Percentiles rank a stretch among this genome's conserved stretches.
These are phyloP conservation scores for Stenurella melanura DNA, from an alignment of 2,888 invertebrate species.

Conservation along the genomic window DNA sequence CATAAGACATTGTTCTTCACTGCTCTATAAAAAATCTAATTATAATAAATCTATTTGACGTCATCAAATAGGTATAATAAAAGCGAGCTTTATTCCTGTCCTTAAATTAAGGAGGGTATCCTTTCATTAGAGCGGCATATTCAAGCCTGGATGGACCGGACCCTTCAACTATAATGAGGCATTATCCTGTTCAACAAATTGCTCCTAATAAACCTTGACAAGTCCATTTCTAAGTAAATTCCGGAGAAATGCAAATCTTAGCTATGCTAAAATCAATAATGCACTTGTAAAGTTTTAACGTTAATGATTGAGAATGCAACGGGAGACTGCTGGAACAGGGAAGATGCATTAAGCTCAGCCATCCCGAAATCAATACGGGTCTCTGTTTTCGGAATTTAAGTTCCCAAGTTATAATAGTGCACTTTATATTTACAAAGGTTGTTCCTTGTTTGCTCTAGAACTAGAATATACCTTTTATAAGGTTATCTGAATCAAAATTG, in stretches of 20 bases:
- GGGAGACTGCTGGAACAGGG: background rate
- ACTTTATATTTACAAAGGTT: no score
- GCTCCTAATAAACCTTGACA: background rate
- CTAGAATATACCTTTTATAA: no score
- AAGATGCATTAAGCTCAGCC: background rate
- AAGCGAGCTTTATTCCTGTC: background rate
- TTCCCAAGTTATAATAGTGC: background rate
- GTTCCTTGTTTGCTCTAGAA: no score
- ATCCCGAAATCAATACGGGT: background rate
- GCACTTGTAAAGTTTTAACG: background rate
- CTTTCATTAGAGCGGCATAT: background rate
- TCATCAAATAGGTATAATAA: background rate
- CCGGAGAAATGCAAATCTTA: background rate
- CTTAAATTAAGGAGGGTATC: background rate
- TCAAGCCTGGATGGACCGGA: background rate
- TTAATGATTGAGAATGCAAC: background rate
- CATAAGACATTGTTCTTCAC: no score
- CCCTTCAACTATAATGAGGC: background rate
- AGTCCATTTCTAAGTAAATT: background rate
- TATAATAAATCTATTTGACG: background rate
- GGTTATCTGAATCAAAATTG: no score
- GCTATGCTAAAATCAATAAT: background rate
- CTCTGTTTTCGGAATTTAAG: background rate
- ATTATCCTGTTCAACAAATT: background rate
- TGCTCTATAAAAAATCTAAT: background rate